Conservation (phyloP, 2,797 vertebrate species). For the Sebastiscus albofasciatus region DNA sequence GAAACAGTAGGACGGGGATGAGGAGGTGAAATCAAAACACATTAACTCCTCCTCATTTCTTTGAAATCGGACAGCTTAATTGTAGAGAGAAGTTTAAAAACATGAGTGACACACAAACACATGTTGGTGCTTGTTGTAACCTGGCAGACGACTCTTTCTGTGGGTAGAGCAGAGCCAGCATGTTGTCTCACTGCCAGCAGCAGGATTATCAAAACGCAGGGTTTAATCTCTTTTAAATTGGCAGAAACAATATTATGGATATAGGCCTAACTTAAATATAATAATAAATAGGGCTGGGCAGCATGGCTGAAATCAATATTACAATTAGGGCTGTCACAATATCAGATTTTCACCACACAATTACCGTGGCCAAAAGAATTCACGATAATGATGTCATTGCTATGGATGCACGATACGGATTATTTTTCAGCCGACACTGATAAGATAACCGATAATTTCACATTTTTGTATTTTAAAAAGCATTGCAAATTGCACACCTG, state of each 20-base stretch:
- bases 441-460: no score
- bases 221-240: background rate
- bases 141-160: slow-evolving; percentile 25
- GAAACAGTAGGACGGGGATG: background rate
- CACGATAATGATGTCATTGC: background rate
- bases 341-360: background rate
- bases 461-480: no score
- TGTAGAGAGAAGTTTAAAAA: slow-evolving; percentile 46
- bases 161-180: slow-evolving; percentile 3
- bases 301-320: background rate
- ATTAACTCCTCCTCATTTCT: background rate
- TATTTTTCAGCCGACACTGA: no score
- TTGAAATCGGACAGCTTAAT: slow-evolving; percentile 12
- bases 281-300: no score
- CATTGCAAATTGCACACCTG: no score
- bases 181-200: background rate
- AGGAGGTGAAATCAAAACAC: slow-evolving; percentile 2
- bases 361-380: background rate
- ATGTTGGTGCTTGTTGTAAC: slow-evolving; percentile 62
- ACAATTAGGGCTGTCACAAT: background rate
- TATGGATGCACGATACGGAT: rapidly evolving
- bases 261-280: background rate
- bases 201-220: background rate
- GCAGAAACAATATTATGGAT: background rate
- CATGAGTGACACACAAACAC: slow-evolving; percentile 44